Conservation (phyloP, 2,113 vertebrate species). For the Zosterops hypoxanthus region DNA sequence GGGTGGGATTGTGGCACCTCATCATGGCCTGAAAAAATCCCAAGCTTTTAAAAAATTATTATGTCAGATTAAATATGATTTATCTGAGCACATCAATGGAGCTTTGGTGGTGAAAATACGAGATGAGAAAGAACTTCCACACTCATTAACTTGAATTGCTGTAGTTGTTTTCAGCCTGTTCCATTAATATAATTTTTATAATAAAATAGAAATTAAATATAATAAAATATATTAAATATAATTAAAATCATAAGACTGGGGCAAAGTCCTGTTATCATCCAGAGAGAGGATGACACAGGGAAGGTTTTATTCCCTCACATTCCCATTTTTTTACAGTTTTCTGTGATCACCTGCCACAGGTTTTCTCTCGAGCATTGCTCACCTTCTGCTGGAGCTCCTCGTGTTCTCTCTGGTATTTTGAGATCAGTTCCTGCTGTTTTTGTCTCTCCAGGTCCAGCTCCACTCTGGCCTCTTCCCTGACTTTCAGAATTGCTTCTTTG, state of each 20-base stretch:
- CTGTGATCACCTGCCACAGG: neutral
- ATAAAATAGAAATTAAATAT: neutral
- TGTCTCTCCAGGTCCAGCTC: constrained; percentile 81
- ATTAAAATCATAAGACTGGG: neutral
- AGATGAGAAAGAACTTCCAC: neutral
- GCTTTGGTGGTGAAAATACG: fast-evolving
- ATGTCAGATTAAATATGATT: neutral
- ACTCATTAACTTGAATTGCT: neutral
- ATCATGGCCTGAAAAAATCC: neutral
- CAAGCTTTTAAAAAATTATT: neutral
- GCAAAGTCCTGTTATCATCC: neutral
- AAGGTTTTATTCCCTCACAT: neutral
- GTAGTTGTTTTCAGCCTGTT: neutral
- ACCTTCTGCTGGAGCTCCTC: constrained; percentile 82
- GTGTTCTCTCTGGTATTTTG: constrained; percentile 74
- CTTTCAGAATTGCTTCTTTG: constrained; percentile 73
- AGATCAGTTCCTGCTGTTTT: constrained; percentile 80
- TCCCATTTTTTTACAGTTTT: neutral
- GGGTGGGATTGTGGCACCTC: neutral
- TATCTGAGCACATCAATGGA: neutral
- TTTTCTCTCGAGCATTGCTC: neutral
- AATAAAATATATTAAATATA: neutral
- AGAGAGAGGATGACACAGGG: neutral
- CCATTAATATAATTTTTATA: no score
- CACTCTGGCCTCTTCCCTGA: constrained; percentile 75